Evolutionary conservation across 2,113 vertebrate genomes (phyloP).

Genomic region (Garra rufa): DNA sequence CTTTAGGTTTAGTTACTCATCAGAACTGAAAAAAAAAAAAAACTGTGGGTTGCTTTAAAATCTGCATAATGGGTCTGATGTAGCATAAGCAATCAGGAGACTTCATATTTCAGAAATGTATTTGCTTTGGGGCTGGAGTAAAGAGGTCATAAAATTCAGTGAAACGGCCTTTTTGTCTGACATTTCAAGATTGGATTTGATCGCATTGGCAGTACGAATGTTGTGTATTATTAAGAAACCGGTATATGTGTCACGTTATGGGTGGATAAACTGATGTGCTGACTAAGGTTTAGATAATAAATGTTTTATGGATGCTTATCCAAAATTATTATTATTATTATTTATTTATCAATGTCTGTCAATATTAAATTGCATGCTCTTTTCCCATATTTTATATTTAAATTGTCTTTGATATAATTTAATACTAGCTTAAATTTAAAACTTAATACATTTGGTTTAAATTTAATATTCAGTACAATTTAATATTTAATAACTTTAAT

Average conservation of each 20-base stretch:
- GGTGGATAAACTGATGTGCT: neutral
- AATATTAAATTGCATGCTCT: no score
- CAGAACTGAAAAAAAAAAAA: neutral
- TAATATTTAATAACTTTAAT: no score
- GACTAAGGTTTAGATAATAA: neutral
- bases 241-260: neutral
- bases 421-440: no score
- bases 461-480: no score
- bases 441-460: no score
- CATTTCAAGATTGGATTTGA: neutral
- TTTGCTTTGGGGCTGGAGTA: neutral
- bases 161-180: neutral
- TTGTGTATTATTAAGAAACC: neutral
- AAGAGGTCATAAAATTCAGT: neutral
- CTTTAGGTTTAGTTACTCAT: neutral
- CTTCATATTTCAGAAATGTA: conserved; percentile 5
- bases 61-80: neutral
- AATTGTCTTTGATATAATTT: no score
- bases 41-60: neutral
- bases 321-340: no score
- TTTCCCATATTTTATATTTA: no score
- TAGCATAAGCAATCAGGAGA: neutral
- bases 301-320: neutral
- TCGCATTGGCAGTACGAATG: neutral
- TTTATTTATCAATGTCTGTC: no score